Percentiles rank a stretch among this genome's conserved stretches.
Evolutionary conservation across 1,140 invertebrate species (phyloP).

Genomic region (Tachypleus tridentatus): DNA sequence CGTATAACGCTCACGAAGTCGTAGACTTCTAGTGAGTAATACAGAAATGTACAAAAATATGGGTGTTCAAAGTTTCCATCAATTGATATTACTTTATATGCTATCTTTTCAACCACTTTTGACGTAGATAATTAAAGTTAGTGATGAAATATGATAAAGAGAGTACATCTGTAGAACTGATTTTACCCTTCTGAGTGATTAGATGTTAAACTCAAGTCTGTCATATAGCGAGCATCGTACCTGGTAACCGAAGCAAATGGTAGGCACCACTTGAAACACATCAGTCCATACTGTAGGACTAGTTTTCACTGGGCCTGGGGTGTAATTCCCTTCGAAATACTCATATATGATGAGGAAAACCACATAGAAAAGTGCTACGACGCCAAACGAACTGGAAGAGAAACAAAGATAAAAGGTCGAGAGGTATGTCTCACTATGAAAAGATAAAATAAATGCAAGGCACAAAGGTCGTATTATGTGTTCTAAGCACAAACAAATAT

Average conservation of each 20-base stretch:
- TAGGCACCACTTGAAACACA: conserved; percentile 51
- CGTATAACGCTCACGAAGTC: too few relatives aligned
- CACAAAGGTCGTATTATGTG: too few relatives aligned
- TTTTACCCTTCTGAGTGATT: too few relatives aligned
- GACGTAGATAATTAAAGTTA: too few relatives aligned
- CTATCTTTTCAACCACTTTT: too few relatives aligned
- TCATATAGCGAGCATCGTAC: conserved; percentile 28
- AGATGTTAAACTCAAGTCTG: too few relatives aligned
- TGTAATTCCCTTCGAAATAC: conserved; percentile 33
- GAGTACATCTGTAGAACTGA: too few relatives aligned
- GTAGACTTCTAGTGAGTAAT: too few relatives aligned
- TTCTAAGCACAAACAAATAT: too few relatives aligned
- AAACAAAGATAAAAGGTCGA: not conserved
- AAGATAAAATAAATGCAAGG: too few relatives aligned
- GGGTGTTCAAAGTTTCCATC: not conserved
- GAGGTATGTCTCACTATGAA: too few relatives aligned
- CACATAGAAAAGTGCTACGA: conserved; percentile 49
- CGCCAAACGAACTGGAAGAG: conserved; percentile 42
- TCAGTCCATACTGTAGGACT: conserved; percentile 43
- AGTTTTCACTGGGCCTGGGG: conserved; percentile 29
- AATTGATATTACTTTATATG: not conserved
- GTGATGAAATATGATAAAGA: too few relatives aligned
- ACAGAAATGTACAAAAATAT: not conserved
- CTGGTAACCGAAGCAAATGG: conserved; percentile 58
- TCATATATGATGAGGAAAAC: conserved; percentile 44